Evolutionary conservation across 2,888 invertebrate species (phyloP).

Genomic region (Troides oblongomaculatus): DNA sequence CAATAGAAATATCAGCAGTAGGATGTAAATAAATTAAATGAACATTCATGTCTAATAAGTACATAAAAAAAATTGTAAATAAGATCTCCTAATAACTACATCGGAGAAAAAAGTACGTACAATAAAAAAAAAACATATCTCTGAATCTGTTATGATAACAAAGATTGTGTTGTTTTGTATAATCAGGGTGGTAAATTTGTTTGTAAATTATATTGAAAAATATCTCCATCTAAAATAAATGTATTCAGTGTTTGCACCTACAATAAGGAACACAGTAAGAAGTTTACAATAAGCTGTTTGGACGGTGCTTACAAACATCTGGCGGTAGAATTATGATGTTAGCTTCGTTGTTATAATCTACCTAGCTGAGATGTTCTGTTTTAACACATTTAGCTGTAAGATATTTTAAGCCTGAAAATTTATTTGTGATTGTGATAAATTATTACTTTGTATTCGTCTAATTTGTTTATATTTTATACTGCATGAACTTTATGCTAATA

Average conservation of each 20-base stretch:
- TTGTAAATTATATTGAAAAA: neutral
- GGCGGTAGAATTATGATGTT: slow-evolving; percentile 14
- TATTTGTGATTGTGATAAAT: neutral
- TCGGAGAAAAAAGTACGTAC: no score
- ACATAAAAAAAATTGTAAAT: no score
- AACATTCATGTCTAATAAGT: no score
- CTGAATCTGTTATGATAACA: no score
- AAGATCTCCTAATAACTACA: no score
- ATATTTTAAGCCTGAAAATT: neutral
- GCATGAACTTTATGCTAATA: no score
- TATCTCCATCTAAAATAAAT: neutral
- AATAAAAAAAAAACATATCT: no score
- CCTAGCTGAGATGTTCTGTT: neutral
- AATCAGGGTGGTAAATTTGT: no score
- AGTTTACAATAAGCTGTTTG: slow-evolving; percentile 6
- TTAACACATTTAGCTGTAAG: neutral
- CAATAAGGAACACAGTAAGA: neutral
- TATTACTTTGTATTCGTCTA: neutral
- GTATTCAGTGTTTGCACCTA: neutral
- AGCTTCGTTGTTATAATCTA: slow-evolving; percentile 6
- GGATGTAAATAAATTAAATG: no score
- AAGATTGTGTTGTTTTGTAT: no score
- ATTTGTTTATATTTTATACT: no score
- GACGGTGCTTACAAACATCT: slow-evolving; percentile 20
- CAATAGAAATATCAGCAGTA: no score